Percentiles rank a stretch among this genome's conserved stretches.
Evolutionary conservation across 2,888 invertebrate genomes (phyloP).

Genomic region (Drymonia ruficornis): DNA sequence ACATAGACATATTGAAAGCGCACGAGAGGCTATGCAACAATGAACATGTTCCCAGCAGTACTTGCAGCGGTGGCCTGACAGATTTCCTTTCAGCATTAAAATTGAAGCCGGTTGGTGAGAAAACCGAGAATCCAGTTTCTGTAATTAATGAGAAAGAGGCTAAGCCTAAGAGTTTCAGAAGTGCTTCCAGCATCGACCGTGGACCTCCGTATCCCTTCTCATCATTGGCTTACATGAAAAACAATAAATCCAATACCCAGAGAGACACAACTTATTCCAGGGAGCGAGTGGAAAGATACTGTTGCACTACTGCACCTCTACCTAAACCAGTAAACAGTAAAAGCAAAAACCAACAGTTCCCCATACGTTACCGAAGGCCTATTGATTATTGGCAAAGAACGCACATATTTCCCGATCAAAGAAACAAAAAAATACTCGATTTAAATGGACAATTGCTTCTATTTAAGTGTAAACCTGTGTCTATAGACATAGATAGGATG

Average conservation of each 20-base stretch:
- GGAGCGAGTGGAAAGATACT: conserved; percentile 75
- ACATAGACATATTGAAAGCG: conserved; percentile 62
- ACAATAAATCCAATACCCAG: conserved; percentile 61
- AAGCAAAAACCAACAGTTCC: conserved; percentile 69
- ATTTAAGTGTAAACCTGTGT: conserved; percentile 77
- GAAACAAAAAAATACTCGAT: conserved; percentile 72
- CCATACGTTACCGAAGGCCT: conserved; percentile 71
- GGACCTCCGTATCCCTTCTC: conserved; percentile 80
- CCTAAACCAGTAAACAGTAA: conserved; percentile 69
- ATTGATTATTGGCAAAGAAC: conserved; percentile 77
- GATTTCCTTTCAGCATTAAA: conserved; percentile 74
- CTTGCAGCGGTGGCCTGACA: conserved; percentile 58
- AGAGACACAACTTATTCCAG: conserved; percentile 65
- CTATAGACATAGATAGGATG: conserved; percentile 74
- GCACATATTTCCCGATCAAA: conserved; percentile 71
- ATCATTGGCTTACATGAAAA: conserved; percentile 72
- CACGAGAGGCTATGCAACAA: conserved; percentile 80
- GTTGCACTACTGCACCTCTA: conserved; percentile 57
- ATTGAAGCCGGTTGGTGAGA: conserved; percentile 53
- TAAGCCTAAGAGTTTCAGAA: conserved; percentile 63
- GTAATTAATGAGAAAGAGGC: conserved; percentile 41
- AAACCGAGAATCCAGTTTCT: conserved; percentile 27
- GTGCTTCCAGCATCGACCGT: conserved; percentile 64
- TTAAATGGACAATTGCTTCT: conserved; percentile 77
- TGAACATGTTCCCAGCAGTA: conserved; percentile 50